Conservation (phyloP, 2,113 vertebrate genomes). For the Cyanistes caeruleus region DNA sequence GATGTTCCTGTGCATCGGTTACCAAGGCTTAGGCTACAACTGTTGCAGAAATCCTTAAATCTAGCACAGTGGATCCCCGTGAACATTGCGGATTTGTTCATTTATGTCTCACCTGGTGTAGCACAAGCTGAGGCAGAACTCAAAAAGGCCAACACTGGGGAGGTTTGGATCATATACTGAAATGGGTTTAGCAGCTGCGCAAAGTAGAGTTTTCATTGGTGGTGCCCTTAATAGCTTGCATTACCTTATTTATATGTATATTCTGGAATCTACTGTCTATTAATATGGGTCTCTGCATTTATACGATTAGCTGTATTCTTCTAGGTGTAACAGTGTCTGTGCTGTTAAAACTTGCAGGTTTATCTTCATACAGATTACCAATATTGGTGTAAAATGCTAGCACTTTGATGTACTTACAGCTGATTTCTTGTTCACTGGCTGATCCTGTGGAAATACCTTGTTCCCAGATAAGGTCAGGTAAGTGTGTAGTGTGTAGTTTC, state of each 20-base stretch:
- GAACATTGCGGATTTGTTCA: fast-evolving
- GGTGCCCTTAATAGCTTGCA: neutral
- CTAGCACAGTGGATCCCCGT: neutral
- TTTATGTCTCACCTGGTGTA: neutral
- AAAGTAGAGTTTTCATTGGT: neutral
- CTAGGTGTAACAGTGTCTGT: neutral
- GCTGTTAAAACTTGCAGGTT: neutral
- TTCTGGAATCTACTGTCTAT: neutral
- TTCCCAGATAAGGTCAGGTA: neutral
- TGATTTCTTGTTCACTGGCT: neutral
- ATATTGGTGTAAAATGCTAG: neutral
- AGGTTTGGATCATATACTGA: neutral
- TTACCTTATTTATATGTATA: neutral
- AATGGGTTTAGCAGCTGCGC: neutral
- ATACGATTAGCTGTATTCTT: neutral
- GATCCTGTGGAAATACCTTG: neutral
- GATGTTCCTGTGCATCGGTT: neutral
- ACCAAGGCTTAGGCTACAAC: neutral
- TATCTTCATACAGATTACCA: neutral
- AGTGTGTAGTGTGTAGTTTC: neutral
- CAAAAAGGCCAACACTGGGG: neutral
- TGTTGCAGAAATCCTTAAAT: neutral
- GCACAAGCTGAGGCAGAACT: neutral
- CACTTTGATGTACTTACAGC: neutral
- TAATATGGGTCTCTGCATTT: neutral